Evolutionary conservation across 2,797 vertebrate genomes (phyloP).

Genomic region (Florisuga fusca): DNA sequence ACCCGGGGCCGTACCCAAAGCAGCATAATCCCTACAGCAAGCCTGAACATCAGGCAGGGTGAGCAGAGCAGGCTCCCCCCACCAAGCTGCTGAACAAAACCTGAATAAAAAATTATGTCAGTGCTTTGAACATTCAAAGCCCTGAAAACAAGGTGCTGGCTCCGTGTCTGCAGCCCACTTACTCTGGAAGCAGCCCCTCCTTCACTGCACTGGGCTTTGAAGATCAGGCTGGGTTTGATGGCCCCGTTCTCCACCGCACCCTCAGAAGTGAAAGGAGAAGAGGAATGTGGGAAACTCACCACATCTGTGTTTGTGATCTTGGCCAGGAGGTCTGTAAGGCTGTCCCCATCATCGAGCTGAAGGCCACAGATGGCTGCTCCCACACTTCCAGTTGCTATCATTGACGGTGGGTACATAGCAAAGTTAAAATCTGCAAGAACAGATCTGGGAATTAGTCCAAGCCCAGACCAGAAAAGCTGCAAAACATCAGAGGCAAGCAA

Average conservation of each 20-base stretch:
- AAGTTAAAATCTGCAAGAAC: slow-evolving; percentile 91
- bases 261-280: slow-evolving; percentile 20
- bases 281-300: slow-evolving; percentile 83
- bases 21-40: accelerated
- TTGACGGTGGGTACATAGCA: slow-evolving; percentile 95
- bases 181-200: neutral
- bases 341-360: slow-evolving; percentile 87
- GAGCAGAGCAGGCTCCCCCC: neutral
- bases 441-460: slow-evolving; percentile 72
- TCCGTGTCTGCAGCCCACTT: neutral
- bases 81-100: neutral
- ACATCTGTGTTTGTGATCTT: slow-evolving; percentile 97
- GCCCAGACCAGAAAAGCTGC: slow-evolving; percentile 70
- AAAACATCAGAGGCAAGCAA: slow-evolving; percentile 68
- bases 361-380: slow-evolving; percentile 94
- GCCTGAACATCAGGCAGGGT: neutral
- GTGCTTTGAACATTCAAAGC: neutral
- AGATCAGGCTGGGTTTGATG: neutral
- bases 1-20: accelerated
- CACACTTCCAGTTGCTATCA: slow-evolving; percentile 96
- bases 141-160: neutral
- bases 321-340: slow-evolving; percentile 92
- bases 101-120: neutral
- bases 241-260: accelerated
- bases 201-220: neutral